Percentiles rank a stretch among this genome's conserved stretches.
Evolutionary conservation across 2,797 vertebrate genomes (phyloP).

Genomic region (Carcharodon carcharias): DNA sequence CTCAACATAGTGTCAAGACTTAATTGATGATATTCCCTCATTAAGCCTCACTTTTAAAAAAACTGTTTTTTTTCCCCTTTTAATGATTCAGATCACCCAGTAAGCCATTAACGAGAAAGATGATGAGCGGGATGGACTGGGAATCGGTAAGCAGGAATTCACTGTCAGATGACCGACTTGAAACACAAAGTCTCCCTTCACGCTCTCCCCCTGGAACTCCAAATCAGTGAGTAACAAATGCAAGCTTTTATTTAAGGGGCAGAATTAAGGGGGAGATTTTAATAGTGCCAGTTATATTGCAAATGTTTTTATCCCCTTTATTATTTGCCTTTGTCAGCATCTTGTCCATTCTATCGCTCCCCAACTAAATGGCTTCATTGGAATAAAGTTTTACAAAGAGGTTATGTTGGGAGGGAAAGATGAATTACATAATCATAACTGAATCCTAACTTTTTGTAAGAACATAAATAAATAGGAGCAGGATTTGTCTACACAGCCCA

Average conservation of each 20-base stretch:
- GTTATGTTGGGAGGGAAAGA: neutral
- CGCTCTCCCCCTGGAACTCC: conserved; percentile 92
- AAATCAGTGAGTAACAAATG: conserved; percentile 76
- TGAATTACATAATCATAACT: neutral
- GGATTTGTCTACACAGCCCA: neutral
- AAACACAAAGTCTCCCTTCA: conserved; percentile 92
- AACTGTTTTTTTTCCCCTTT: neutral
- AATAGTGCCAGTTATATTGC: neutral
- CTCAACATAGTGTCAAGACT: neutral
- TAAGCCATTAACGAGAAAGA: conserved; percentile 82
- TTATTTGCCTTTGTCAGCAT: neutral
- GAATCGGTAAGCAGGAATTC: conserved; percentile 90
- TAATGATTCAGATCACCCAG: conserved; percentile 77
- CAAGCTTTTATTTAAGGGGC: neutral
- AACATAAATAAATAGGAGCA: neutral
- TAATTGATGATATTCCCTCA: conserved; percentile 46
- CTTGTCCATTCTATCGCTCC: neutral
- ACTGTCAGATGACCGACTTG: conserved; percentile 85
- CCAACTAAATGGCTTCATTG: neutral
- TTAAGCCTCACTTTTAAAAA: conserved; percentile 40
- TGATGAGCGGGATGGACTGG: conserved; percentile 84
- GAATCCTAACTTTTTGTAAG: neutral
- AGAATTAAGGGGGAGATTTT: neutral
- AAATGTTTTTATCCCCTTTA: neutral
- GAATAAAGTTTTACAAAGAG: neutral